phyloP scores from a whole-genome alignment of 2,113 vertebrate species.

The Cyanoderma ruficeps region DNA sequence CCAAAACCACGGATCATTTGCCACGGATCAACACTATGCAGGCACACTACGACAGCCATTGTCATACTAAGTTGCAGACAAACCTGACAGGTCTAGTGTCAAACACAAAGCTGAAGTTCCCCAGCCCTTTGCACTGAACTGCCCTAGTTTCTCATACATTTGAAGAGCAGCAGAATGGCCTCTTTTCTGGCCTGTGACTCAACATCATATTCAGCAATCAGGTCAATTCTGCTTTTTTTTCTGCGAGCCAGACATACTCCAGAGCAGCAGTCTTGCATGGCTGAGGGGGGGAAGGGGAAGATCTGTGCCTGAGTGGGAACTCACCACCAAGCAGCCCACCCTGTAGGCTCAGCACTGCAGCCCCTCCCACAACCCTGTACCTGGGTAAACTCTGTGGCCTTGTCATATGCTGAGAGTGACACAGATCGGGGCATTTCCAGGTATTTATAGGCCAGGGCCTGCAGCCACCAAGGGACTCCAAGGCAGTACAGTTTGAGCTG shows the following conservation, averaged over 20 bases:
- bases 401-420: neutral
- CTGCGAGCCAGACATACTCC: neutral
- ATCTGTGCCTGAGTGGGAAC: neutral
- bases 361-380: neutral
- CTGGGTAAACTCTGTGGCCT: neutral
- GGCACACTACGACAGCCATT: neutral
- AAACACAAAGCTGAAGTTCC: neutral
- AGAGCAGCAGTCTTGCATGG: neutral
- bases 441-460: neutral
- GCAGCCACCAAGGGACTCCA: neutral
- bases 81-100: neutral
- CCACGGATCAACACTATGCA: neutral
- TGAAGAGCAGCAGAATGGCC: neutral
- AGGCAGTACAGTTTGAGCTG: accelerated
- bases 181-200: neutral
- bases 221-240: neutral
- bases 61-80: neutral
- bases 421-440: neutral
- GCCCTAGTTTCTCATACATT: neutral
- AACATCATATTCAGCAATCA: neutral
- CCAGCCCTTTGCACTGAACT: neutral
- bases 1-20: neutral
- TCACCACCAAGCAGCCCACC: neutral
- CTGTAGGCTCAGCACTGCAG: neutral
- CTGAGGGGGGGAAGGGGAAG: accelerated